phyloP scores from a whole-genome alignment of 2,888 invertebrate genomes.

The Chrysolina haemoptera region DNA sequence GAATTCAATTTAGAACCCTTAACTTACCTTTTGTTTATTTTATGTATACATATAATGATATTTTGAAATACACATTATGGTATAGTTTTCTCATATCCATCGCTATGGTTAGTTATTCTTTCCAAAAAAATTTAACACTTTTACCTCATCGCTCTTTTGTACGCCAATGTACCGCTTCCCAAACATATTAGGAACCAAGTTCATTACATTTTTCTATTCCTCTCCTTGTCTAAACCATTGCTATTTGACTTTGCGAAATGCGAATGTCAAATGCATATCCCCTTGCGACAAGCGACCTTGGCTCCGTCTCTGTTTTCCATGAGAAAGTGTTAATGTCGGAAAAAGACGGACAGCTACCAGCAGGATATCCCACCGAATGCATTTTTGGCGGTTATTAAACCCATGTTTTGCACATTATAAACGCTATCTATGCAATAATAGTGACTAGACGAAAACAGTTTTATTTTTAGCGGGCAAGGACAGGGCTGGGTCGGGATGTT shows the following conservation, averaged over 20 bases:
- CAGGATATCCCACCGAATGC: slow-evolving; percentile 55
- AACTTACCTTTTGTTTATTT: no score
- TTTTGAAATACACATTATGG: no score
- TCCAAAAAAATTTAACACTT: neutral
- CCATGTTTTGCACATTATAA: slow-evolving; percentile 65
- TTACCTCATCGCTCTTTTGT: slow-evolving; percentile 3
- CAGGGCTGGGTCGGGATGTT: slow-evolving; percentile 46
- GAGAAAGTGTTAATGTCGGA: slow-evolving; percentile 27
- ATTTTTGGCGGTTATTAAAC: slow-evolving; percentile 67
- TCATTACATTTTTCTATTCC: slow-evolving; percentile 59
- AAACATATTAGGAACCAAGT: slow-evolving; percentile 51
- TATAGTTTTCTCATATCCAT: no score
- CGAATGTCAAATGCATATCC: slow-evolving; percentile 64
- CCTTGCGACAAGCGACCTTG: slow-evolving; percentile 36
- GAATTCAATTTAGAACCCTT: no score
- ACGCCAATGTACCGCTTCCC: slow-evolving; percentile 40
- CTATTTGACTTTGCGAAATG: slow-evolving; percentile 67
- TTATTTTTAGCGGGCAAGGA: slow-evolving; percentile 63
- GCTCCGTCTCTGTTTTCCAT: slow-evolving; percentile 31
- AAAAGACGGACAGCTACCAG: slow-evolving; percentile 24
- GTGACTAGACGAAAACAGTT: slow-evolving; percentile 68
- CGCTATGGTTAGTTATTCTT: neutral
- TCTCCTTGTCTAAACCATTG: slow-evolving; percentile 58
- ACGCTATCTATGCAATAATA: slow-evolving; percentile 69
- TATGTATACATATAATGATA: no score